These are phyloP conservation scores for Lethrus apterus DNA, from an alignment of 1,140 invertebrate genomes.

Conservation along the genomic window DNA sequence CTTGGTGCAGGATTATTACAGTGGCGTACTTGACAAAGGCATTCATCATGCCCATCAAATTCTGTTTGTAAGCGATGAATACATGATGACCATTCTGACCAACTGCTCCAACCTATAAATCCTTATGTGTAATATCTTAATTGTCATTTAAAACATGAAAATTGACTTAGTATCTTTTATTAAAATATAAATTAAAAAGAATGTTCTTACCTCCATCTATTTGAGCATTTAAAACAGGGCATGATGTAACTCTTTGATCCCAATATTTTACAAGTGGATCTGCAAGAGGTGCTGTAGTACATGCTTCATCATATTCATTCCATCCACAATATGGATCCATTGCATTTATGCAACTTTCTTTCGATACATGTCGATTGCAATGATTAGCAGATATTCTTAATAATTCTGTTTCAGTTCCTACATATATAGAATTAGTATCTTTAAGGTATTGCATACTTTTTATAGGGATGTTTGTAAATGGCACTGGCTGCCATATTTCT, in stretches of 20 bases:
- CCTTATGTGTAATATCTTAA: conserved; percentile 1
- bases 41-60: conserved; percentile 53
- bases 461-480: conserved; percentile 48
- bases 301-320: conserved; percentile 67
- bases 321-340: conserved; percentile 93
- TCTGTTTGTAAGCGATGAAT: conserved; percentile 33
- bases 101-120: conserved; percentile 62
- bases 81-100: conserved; percentile 63
- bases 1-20: conserved; percentile 79
- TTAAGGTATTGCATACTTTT: conserved; percentile 71
- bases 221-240: conserved; percentile 53
- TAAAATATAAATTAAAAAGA: neutral
- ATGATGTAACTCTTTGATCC: conserved; percentile 62
- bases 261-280: conserved; percentile 56
- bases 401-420: conserved; percentile 65
- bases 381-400: conserved; percentile 68
- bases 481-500: conserved; percentile 73
- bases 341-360: conserved; percentile 68
- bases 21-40: conserved; percentile 66
- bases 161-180: neutral
- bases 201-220: conserved; percentile 54
- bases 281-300: conserved; percentile 57
- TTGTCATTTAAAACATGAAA: too few relatives aligned
- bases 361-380: conserved; percentile 63
- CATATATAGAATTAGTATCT: conserved; percentile 75